Percentiles rank a stretch among this genome's conserved stretches.
Conservation (phyloP, 1,140 invertebrate genomes). For the Sinella curviseta region DNA sequence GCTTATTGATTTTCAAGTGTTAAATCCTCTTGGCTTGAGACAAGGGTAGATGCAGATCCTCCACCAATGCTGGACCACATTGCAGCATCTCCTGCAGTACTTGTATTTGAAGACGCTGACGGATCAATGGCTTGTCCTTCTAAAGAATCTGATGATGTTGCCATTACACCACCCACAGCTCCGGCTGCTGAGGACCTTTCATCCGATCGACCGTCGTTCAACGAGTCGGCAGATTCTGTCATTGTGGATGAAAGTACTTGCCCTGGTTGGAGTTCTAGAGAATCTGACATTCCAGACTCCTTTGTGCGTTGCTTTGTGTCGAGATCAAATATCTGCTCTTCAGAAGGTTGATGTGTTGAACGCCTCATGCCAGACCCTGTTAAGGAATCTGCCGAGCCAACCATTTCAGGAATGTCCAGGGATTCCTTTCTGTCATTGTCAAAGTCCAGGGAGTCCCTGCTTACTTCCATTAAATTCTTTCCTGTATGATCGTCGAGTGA, state of each 20-base stretch:
- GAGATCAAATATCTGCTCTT: neutral
- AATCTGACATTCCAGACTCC: slow-evolving; percentile 43
- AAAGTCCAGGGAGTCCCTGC: slow-evolving; percentile 47
- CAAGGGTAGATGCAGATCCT: slow-evolving; percentile 43
- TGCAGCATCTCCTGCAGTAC: slow-evolving; percentile 43
- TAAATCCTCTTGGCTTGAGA: slow-evolving; percentile 46
- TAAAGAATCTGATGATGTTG: slow-evolving; percentile 65
- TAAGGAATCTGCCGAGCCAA: slow-evolving; percentile 51
- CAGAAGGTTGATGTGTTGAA: neutral
- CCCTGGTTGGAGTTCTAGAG: slow-evolving; percentile 48
- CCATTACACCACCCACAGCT: slow-evolving; percentile 41
- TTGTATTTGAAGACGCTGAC: slow-evolving; percentile 42
- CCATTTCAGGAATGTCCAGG: slow-evolving; percentile 47
- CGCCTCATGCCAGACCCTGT: neutral
- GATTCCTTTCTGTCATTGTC: slow-evolving; percentile 49
- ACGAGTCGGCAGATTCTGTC: slow-evolving; percentile 49
- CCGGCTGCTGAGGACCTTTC: slow-evolving; percentile 26
- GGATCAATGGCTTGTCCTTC: slow-evolving; percentile 56
- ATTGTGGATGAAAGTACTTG: slow-evolving; percentile 31
- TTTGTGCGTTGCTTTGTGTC: neutral
- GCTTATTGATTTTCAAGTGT: slow-evolving; percentile 37
- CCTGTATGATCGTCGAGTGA: slow-evolving; percentile 50
- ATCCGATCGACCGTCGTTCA: slow-evolving; percentile 37
- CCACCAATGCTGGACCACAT: slow-evolving; percentile 44
- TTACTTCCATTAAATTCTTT: slow-evolving; percentile 45